These are phyloP conservation scores for Mus pahari DNA, from an alignment of 2,113 vertebrate species.

Conservation along the genomic window DNA sequence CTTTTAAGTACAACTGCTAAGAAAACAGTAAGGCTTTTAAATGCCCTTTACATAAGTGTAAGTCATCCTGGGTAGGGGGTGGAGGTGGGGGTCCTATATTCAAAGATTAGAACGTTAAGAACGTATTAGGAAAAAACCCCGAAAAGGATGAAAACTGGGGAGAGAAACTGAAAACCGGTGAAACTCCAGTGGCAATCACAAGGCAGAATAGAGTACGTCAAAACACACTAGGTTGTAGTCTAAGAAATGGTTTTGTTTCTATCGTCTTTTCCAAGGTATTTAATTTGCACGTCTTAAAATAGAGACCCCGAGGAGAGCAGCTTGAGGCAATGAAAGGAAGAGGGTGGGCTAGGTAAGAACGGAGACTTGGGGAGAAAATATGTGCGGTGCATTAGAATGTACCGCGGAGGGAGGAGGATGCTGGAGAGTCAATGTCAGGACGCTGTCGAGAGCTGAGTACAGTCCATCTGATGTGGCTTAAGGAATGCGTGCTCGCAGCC, in stretches of 20 bases:
- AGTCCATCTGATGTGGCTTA: background rate
- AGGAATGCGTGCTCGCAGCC: conserved; percentile 1
- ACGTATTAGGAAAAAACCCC: background rate
- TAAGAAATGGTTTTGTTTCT: conserved; percentile 62
- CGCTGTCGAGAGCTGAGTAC: conserved; percentile 2
- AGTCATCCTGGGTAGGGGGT: background rate
- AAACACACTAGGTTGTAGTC: conserved; percentile 58
- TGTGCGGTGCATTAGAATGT: conserved; percentile 49
- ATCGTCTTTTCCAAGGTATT: conserved; percentile 65
- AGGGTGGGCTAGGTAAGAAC: conserved; percentile 68
- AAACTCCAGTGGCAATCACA: conserved; percentile 36
- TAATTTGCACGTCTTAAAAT: conserved; percentile 76
- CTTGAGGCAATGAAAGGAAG: conserved; percentile 57
- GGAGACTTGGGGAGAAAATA: conserved; percentile 61
- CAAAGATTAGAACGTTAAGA: background rate
- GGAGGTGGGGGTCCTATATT: background rate
- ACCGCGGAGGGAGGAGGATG: background rate
- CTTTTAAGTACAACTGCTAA: conserved; percentile 38
- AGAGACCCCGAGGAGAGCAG: conserved; percentile 74
- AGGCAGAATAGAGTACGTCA: conserved; percentile 8
- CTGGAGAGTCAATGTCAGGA: background rate
- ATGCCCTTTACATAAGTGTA: conserved; percentile 31
- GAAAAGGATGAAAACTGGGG: conserved; percentile 24
- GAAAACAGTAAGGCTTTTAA: conserved; percentile 60
- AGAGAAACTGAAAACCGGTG: background rate